Conservation (phyloP, 2,888 invertebrate genomes). For the Platynereis dumerilii region DNA sequence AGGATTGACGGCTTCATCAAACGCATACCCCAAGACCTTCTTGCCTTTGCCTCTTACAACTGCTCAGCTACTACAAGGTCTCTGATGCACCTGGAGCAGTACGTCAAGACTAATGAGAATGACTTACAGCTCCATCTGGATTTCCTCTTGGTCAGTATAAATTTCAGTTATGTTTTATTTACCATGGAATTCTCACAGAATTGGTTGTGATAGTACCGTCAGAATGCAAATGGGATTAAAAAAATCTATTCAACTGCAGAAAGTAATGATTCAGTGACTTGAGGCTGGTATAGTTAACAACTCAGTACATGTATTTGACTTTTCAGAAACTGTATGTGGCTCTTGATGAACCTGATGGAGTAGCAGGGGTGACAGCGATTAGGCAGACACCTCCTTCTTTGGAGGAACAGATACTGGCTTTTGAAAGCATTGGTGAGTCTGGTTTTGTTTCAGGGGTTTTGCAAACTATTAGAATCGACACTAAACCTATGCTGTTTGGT, state of each 20-base stretch:
- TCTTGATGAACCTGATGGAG: conserved; percentile 88
- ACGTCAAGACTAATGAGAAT: conserved; percentile 53
- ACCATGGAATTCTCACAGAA: too few relatives aligned
- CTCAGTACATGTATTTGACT: too few relatives aligned
- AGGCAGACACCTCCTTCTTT: conserved; percentile 79
- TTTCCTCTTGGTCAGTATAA: conserved; percentile 62
- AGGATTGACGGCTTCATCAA: conserved; percentile 56
- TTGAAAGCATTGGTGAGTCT: conserved; percentile 81
- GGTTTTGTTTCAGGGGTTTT: too few relatives aligned
- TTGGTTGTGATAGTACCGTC: too few relatives aligned
- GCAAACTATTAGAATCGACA: too few relatives aligned
- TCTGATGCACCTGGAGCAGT: conserved; percentile 64
- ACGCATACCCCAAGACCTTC: conserved; percentile 62
- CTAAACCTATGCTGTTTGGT: too few relatives aligned
- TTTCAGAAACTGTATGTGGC: conserved; percentile 81
- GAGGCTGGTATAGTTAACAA: too few relatives aligned
- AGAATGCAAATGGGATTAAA: too few relatives aligned
- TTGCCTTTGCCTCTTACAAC: conserved; percentile 64
- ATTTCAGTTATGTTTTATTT: too few relatives aligned
- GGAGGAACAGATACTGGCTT: conserved; percentile 82
- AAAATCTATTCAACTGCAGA: too few relatives aligned
- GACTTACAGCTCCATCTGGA: conserved; percentile 60
- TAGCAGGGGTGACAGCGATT: conserved; percentile 78
- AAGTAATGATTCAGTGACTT: too few relatives aligned
- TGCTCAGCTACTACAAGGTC: conserved; percentile 65